Base-by-base conservation (phyloP, 1,140 invertebrate species). In the Zophobas morio region DNA sequence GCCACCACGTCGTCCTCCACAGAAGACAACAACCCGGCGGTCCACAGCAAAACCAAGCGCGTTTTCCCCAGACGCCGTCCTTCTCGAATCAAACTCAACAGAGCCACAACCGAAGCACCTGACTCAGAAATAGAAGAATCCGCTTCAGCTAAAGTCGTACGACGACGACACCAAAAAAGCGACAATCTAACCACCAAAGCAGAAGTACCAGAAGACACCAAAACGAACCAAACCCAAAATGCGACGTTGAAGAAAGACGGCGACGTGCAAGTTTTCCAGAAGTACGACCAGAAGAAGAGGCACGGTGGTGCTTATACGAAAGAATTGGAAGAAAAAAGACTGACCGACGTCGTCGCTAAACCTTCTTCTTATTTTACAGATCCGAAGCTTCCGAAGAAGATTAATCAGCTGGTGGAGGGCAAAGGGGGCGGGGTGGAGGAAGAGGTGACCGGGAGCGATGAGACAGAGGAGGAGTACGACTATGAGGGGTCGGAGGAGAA, bases 301-400 rank as follows among this genome's bases (percentile, higher is more conserved):
- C 81, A 81, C 46, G 83, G 82, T 20, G 82, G 81, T 20, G 81
- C 81, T 76, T 81, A 81, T 53, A 72, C 33, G 39, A 77, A 60
- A 40, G n/a, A 54, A 39, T 6, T 37, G 37, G 46, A 70, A 46
- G 40, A 72, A 32, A 36, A 56, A 51, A 76, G 70, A 74, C 54
- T 83, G 8, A 75, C 81, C 2, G 79, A 84, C 70, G 56, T 81
- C n/a, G 76, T 79, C 8, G 78, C 71, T 3, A 84, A 84, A 80
- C 81, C 83, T 8, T 63, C 77, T 35, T 37, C 72, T 5, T 83
- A 79, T 77, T 84, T 79, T 51, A 76, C 74, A 37, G 83, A 84
- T 74, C 66, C 82, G 1, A 78, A 78, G 6, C 51, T 79, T 37
- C 77, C 80, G 8, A 37, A 74, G 35, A 78, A 70, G 35, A 63